Percentiles rank a stretch among this genome's conserved stretches.
Conservation (phyloP, 2,888 invertebrate genomes). For the Lasius fuliginosus region DNA sequence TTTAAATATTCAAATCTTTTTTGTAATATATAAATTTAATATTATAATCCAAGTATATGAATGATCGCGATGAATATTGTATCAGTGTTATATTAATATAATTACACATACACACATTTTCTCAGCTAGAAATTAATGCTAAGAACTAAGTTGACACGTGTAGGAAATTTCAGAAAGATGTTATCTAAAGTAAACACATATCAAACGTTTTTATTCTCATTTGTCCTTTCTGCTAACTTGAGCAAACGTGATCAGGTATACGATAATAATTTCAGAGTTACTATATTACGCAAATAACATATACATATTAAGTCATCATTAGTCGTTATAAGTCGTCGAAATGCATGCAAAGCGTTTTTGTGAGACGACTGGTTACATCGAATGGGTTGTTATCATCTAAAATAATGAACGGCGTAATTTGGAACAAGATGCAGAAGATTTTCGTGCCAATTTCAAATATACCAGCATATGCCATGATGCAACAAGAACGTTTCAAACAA, state of each 20-base stretch:
- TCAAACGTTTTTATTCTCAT: background rate
- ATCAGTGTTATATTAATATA: background rate
- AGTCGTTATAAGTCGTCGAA: background rate
- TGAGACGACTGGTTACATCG: background rate
- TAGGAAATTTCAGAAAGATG: background rate
- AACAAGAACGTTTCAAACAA: slow-evolving; percentile 29
- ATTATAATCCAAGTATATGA: background rate
- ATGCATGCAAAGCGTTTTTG: background rate
- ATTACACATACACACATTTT: no score
- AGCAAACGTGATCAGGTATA: background rate
- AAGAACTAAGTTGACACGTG: background rate
- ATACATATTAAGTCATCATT: background rate
- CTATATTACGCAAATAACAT: slow-evolving; percentile 1
- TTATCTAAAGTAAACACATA: slow-evolving; percentile 10
- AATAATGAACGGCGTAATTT: slow-evolving; percentile 62
- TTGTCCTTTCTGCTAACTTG: slow-evolving; percentile 5
- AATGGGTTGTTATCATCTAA: background rate
- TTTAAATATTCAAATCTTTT: background rate
- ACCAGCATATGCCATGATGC: slow-evolving; percentile 25
- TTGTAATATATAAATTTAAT: background rate
- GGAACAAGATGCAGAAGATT: slow-evolving; percentile 48
- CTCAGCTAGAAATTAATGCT: background rate
- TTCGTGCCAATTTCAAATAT: slow-evolving; percentile 64
- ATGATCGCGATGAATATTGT: background rate
- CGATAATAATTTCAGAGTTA: slow-evolving; percentile 35